Evolutionary conservation across 1,140 invertebrate species (phyloP).

Genomic region (Leptinotarsa defecta): DNA sequence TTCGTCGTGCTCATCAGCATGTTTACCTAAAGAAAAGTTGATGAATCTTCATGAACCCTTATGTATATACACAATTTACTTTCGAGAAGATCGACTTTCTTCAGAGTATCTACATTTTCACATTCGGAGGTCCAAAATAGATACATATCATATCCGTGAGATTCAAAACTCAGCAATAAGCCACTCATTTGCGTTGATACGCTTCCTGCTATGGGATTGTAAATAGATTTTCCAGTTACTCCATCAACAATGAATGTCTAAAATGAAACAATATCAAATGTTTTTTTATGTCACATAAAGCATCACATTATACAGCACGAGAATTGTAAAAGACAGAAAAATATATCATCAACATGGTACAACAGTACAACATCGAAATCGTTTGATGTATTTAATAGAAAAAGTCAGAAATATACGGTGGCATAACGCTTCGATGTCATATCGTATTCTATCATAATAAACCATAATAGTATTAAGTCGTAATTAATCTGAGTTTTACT

Average conservation of each 20-base stretch:
- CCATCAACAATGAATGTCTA: conserved; percentile 69
- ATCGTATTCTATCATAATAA: no score
- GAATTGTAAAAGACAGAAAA: no score
- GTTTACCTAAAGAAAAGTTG: conserved; percentile 28
- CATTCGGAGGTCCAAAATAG: conserved; percentile 77
- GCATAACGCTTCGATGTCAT: no score
- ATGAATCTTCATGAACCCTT: not conserved
- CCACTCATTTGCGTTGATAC: conserved; percentile 71
- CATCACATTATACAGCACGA: not conserved
- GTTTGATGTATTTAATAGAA: no score
- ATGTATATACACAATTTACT: conserved; percentile 23
- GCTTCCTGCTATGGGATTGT: conserved; percentile 66
- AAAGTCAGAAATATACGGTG: no score
- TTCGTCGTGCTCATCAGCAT: conserved; percentile 31
- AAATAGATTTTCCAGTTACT: conserved; percentile 67
- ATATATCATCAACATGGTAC: no score
- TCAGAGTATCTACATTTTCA: conserved; percentile 46
- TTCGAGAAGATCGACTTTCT: conserved; percentile 53
- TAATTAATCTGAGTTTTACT: no score
- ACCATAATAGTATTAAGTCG: no score
- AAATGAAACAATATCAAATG: conserved; percentile 18
- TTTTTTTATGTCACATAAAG: not conserved
- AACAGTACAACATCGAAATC: no score
- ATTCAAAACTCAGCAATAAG: conserved; percentile 67
- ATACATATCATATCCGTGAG: conserved; percentile 73